Evolutionary conservation across 2,888 invertebrate genomes (phyloP).

Genomic region (Pedicia rivosa): DNA sequence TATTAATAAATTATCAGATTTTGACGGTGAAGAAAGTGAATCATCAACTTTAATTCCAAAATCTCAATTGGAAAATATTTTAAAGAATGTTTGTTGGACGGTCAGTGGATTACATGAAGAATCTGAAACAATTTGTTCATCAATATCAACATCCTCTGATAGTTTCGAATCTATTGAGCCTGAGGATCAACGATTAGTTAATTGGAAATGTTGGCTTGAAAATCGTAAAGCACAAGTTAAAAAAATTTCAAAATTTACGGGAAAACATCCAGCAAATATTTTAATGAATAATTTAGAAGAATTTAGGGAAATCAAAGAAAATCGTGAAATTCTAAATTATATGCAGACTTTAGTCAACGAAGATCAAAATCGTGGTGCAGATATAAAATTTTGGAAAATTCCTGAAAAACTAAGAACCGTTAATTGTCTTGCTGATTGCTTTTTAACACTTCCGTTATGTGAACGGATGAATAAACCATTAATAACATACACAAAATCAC

Average conservation of each 20-base stretch:
- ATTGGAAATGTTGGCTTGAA: background rate
- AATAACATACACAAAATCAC: constrained; percentile 5
- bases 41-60: too few species aligned
- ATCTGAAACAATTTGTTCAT: constrained; percentile 4
- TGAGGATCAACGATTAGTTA: background rate
- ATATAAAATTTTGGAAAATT: background rate
- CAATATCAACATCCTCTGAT: background rate
- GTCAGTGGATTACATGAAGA: constrained; percentile 4
- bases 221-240: background rate
- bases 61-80: constrained; percentile 3
- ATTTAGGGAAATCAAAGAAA: background rate
- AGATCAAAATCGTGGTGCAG: background rate
- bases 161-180: background rate
- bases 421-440: background rate
- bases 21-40: too few species aligned
- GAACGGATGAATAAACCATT: constrained; percentile 3
- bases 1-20: too few species aligned
- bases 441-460: constrained; percentile 5
- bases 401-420: background rate
- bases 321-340: constrained; percentile 8
- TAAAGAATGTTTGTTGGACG: constrained; percentile 6
- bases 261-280: background rate
- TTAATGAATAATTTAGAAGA: background rate
- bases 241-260: background rate
- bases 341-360: constrained; percentile 6